A percentile compares a stretch with the other conserved stretches of the same genome.
Evolutionary conservation across 23 tunicate species (phyloP).

Genomic region (Styela clava): DNA sequence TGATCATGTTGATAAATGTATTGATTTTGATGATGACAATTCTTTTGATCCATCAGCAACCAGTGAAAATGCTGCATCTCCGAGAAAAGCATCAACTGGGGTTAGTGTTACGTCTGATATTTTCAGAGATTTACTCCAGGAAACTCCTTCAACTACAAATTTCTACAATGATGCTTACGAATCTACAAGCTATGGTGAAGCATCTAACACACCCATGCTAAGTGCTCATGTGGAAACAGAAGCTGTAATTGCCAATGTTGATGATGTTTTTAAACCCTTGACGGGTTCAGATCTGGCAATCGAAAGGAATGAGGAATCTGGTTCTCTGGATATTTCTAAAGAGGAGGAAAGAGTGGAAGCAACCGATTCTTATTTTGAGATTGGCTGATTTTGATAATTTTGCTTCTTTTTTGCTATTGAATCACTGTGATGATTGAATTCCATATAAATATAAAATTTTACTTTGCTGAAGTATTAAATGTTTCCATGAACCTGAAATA

Average conservation of each 20-base stretch:
- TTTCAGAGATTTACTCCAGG: background rate
- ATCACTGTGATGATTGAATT: background rate
- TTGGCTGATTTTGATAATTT: background rate
- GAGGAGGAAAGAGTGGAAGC: background rate
- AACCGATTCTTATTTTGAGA: constrained; percentile 10
- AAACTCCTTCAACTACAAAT: background rate
- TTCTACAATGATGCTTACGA: background rate
- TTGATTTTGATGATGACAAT: background rate
- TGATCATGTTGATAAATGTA: background rate
- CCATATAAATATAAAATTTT: background rate
- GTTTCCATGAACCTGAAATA: too few relatives aligned
- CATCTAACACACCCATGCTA: background rate
- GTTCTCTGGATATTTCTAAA: background rate
- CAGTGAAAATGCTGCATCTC: background rate
- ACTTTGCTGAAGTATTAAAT: too few relatives aligned
- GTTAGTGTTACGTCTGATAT: constrained; percentile 18
- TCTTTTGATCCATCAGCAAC: background rate
- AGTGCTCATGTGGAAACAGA: background rate
- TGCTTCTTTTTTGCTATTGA: background rate
- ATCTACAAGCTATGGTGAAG: background rate
- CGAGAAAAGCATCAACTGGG: background rate
- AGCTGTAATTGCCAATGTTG: background rate
- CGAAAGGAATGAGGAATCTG: background rate
- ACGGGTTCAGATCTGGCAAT: background rate
- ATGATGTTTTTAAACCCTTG: background rate